phyloP scores from a whole-genome alignment of 2,797 vertebrate genomes.

The Protosalanx chinensis region DNA sequence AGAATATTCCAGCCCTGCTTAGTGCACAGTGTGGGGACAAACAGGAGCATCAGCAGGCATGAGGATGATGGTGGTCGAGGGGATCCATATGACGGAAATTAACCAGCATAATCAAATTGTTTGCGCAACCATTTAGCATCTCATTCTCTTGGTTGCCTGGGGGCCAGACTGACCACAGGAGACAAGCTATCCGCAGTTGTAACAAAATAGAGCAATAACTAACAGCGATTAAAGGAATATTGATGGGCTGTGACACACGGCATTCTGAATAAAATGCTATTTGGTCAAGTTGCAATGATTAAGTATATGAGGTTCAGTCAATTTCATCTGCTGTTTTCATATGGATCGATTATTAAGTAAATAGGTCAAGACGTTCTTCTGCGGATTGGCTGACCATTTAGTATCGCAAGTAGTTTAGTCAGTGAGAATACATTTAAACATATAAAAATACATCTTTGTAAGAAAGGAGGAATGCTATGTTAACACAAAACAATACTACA shows the following conservation, averaged over 20 bases:
- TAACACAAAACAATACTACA: slow-evolving; percentile 10
- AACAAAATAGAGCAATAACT: slow-evolving; percentile 81
- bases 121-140: slow-evolving; percentile 77
- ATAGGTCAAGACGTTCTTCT: slow-evolving; percentile 79
- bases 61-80: slow-evolving; percentile 12
- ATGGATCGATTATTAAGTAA: slow-evolving; percentile 86
- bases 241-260: slow-evolving; percentile 80
- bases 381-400: slow-evolving; percentile 68
- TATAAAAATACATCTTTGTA: neutral
- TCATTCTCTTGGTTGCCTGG: slow-evolving; percentile 64
- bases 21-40: slow-evolving; percentile 57
- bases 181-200: slow-evolving; percentile 72
- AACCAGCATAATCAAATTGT: slow-evolving; percentile 78
- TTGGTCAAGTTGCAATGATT: slow-evolving; percentile 89
- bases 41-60: slow-evolving; percentile 62
- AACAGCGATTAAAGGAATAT: slow-evolving; percentile 84
- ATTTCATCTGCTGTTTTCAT: slow-evolving; percentile 91
- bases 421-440: slow-evolving; percentile 29
- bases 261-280: slow-evolving; percentile 81
- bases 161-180: slow-evolving; percentile 74
- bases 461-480: neutral
- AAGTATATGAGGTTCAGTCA: slow-evolving; percentile 89
- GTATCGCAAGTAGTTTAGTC: slow-evolving; percentile 43
- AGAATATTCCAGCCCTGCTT: slow-evolving; percentile 48
- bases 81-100: slow-evolving; percentile 78